Percentiles rank a stretch among this genome's conserved stretches.
phyloP scores from a whole-genome alignment of 2,113 vertebrate species.

The Damaliscus lunatus region DNA sequence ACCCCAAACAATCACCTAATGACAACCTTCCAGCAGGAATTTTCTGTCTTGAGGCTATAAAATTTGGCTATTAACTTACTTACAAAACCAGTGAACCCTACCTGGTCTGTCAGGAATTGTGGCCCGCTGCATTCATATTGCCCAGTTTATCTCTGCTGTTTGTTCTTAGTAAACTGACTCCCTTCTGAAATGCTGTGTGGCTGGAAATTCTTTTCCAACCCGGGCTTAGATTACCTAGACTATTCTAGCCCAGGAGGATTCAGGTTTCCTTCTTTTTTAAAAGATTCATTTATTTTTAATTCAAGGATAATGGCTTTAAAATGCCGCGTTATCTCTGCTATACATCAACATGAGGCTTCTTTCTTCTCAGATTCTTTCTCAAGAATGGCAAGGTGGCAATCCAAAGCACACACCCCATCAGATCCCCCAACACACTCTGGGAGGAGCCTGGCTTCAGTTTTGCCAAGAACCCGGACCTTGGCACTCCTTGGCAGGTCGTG shows the following conservation, averaged over 20 bases:
- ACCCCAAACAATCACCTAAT: not conserved
- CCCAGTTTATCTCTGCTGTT: not conserved
- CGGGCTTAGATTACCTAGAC: not conserved
- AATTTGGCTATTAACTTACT: not conserved
- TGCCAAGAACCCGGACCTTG: not conserved
- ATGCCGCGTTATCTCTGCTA: not conserved
- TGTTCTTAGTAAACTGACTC: not conserved
- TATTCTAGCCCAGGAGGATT: rapidly evolving
- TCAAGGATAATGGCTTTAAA: not conserved
- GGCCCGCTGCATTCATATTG: not conserved
- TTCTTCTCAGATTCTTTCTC: not conserved
- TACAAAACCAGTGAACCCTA: not conserved
- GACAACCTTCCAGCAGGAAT: not conserved
- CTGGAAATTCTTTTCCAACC: not conserved
- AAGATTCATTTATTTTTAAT: not conserved
- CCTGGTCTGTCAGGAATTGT: not conserved
- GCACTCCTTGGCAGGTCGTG: not conserved
- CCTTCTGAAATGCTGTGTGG: not conserved
- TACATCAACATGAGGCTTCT: not conserved
- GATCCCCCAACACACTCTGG: not conserved
- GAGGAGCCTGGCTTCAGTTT: not conserved
- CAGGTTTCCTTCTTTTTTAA: not conserved
- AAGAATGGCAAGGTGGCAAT: not conserved
- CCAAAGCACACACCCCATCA: not conserved
- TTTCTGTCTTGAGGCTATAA: not conserved